These are phyloP conservation scores for Hypsibius dujardini DNA, from an alignment of 1,140 invertebrate genomes.

Conservation along the genomic window DNA sequence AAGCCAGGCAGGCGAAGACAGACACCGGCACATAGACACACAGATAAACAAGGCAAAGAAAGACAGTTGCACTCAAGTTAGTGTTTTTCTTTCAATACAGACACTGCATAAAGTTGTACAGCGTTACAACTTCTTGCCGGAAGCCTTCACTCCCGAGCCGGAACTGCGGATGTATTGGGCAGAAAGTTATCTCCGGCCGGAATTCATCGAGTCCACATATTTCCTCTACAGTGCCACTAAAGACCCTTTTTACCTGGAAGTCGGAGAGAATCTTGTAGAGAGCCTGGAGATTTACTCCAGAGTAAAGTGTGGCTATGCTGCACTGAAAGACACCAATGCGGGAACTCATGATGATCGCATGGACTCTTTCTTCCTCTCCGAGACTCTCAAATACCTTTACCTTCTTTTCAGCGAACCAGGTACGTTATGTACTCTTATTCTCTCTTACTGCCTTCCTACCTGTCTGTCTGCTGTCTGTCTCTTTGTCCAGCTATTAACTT, in stretches of 20 bases:
- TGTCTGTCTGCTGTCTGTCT: too few species aligned
- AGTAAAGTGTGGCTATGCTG: constrained; percentile 87
- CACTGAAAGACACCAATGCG: constrained; percentile 83
- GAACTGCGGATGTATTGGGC: constrained; percentile 76
- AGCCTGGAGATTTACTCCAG: constrained; percentile 71
- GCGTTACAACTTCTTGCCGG: constrained; percentile 88
- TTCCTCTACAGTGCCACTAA: constrained; percentile 80
- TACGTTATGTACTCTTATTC: too few species aligned
- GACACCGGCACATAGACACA: too few species aligned
- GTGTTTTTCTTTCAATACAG: too few species aligned
- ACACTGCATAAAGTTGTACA: constrained; percentile 84
- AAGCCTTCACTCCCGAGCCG: constrained; percentile 86
- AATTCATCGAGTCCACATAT: constrained; percentile 94
- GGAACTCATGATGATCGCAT: constrained; percentile 77
- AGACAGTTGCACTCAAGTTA: too few species aligned
- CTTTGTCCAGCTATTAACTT: too few species aligned
- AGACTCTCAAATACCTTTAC: constrained; percentile 91
- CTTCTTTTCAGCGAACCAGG: too few species aligned
- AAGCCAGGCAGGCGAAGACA: too few species aligned
- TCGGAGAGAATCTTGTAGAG: constrained; percentile 72
- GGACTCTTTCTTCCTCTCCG: constrained; percentile 92
- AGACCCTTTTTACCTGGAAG: constrained; percentile 84
- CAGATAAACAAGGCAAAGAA: too few species aligned
- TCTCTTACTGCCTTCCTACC: too few species aligned
- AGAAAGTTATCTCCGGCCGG: constrained; percentile 83